phyloP scores from a whole-genome alignment of 2,113 vertebrate genomes.

The Leptocoma aspasia region DNA sequence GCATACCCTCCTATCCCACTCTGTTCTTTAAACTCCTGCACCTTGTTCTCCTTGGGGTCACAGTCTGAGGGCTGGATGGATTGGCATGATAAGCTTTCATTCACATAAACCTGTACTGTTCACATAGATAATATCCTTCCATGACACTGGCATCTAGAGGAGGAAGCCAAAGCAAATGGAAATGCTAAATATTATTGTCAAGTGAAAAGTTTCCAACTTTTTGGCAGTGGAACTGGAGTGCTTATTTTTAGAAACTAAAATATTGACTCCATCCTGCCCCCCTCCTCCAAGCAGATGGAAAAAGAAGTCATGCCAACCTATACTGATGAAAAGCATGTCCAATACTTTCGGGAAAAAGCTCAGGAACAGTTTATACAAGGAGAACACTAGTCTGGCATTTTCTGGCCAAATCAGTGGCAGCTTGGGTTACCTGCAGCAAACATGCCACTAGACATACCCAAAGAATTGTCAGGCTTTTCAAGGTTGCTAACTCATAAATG shows the following conservation, averaged over 20 bases:
- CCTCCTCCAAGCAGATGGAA: neutral
- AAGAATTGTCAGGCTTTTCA: neutral
- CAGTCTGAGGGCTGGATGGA: neutral
- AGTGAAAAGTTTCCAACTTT: neutral
- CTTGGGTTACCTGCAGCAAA: constrained; percentile 7
- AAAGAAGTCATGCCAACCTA: neutral
- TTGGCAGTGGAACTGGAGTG: neutral
- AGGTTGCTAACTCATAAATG: neutral
- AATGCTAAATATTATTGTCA: neutral
- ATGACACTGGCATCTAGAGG: neutral
- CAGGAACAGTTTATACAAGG: neutral
- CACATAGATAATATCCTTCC: neutral
- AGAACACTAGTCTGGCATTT: neutral
- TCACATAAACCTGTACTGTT: neutral
- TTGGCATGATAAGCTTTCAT: neutral
- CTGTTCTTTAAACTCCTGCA: neutral
- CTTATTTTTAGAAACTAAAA: constrained; percentile 50
- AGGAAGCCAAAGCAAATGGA: constrained; percentile 16
- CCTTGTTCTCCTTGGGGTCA: neutral
- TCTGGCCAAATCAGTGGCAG: neutral
- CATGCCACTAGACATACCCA: neutral
- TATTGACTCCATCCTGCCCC: neutral
- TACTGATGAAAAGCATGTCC: constrained; percentile 8
- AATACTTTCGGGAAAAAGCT: neutral
- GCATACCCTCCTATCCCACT: neutral